A percentile compares a stretch with the other conserved stretches of the same genome.
Evolutionary conservation across 2,113 vertebrate species (phyloP).

Genomic region (Coracopsis vasa): DNA sequence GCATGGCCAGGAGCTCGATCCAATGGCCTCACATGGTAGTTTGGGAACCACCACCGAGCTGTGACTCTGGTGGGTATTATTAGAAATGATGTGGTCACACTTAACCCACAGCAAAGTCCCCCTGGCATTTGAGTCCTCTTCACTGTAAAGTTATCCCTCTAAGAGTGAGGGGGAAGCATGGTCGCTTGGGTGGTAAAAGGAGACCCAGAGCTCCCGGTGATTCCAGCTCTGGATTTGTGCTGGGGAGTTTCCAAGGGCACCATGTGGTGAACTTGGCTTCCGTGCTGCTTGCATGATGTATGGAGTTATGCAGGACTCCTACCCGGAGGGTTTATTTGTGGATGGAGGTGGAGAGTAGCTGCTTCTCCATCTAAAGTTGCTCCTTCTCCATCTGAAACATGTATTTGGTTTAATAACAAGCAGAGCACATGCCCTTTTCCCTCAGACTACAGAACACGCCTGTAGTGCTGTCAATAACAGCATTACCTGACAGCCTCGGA

Average conservation of each 20-base stretch:
- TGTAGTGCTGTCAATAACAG: conserved; percentile 75
- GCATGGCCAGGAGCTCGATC: neutral
- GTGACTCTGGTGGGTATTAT: neutral
- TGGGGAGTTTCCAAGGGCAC: neutral
- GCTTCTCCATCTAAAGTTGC: neutral
- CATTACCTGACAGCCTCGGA: conserved; percentile 73
- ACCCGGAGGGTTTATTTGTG: neutral
- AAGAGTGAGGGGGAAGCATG: neutral
- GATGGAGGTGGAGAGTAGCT: neutral
- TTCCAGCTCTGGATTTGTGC: neutral
- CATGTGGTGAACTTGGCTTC: fast-evolving
- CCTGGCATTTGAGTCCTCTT: neutral
- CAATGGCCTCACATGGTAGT: neutral
- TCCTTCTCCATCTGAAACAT: neutral
- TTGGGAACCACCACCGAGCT: neutral
- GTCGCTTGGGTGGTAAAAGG: neutral
- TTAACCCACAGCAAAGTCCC: neutral
- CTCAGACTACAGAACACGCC: neutral
- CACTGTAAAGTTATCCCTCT: neutral
- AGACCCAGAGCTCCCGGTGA: neutral
- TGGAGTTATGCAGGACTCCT: neutral
- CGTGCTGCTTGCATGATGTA: fast-evolving
- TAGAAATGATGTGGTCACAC: neutral
- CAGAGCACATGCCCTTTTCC: neutral
- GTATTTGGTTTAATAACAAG: conserved; percentile 35